Evolutionary conservation across 2,888 invertebrate species (phyloP).

Genomic region (Eupithecia pulchellata): DNA sequence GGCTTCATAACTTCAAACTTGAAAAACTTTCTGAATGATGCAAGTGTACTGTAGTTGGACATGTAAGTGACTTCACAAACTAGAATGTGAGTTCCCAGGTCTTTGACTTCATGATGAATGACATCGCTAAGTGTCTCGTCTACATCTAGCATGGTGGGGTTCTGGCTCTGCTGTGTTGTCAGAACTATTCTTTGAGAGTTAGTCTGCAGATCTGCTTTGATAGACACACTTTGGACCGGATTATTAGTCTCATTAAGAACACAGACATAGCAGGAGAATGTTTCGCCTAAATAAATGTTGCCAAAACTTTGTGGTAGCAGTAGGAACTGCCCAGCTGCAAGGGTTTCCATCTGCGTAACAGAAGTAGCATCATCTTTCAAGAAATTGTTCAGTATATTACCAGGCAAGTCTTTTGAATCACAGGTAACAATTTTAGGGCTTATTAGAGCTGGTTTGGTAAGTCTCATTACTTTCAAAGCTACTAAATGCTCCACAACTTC

Average conservation of each 20-base stretch:
- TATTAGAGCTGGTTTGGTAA: conserved; percentile 95
- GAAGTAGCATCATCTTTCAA: conserved; percentile 94
- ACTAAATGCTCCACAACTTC: conserved; percentile 87
- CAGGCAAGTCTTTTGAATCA: conserved; percentile 94
- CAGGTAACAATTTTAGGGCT: conserved; percentile 92
- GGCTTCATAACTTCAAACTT: conserved; percentile 99
- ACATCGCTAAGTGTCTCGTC: conserved; percentile 97
- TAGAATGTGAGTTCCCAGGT: conserved; percentile 98
- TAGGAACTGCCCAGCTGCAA: conserved; percentile 95
- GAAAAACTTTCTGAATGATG: conserved; percentile 98
- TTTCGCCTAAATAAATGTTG: conserved; percentile 98
- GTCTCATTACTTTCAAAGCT: conserved; percentile 94
- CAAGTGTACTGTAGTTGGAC: conserved; percentile 89
- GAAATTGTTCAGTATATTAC: conserved; percentile 91
- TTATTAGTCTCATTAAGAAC: conserved; percentile 97
- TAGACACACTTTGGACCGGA: conserved; percentile 91
- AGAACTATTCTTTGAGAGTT: conserved; percentile 94
- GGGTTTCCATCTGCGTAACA: conserved; percentile 91
- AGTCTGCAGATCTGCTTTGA: conserved; percentile 98
- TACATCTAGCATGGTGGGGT: conserved; percentile 87
- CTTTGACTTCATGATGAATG: conserved; percentile 99
- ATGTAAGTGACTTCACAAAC: conserved; percentile 98
- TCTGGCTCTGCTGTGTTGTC: conserved; percentile 89
- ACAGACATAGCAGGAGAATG: conserved; percentile 98
- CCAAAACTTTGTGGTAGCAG: conserved; percentile 98